Percentiles rank a stretch among this genome's conserved stretches.
phyloP scores from a whole-genome alignment of 2,888 invertebrate species.

The Drosophila peninsularis region DNA sequence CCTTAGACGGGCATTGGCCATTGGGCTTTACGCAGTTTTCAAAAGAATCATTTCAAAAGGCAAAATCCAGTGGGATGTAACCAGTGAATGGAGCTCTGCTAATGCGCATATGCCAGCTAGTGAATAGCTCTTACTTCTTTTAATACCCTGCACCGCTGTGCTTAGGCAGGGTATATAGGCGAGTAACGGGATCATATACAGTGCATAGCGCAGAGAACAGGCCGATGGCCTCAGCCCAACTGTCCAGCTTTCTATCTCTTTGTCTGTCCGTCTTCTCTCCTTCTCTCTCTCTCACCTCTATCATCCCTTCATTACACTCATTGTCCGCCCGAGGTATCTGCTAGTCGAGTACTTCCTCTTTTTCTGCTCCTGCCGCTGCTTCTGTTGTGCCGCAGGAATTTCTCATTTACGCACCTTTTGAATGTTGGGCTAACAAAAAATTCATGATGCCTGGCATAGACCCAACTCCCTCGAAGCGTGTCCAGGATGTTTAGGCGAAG shows the following conservation, averaged over 20 bases:
- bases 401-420: conserved; percentile 61
- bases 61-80: conserved; percentile 14
- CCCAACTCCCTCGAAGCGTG: background rate
- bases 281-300: too few relatives aligned
- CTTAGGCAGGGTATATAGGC: background rate
- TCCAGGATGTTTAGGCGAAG: background rate
- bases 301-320: too few relatives aligned
- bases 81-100: conserved; percentile 32
- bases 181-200: too few relatives aligned
- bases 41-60: conserved; percentile 46
- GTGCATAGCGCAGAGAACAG: background rate
- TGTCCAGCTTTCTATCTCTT: too few relatives aligned
- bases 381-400: conserved; percentile 43
- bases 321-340: background rate
- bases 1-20: conserved; percentile 21
- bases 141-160: background rate
- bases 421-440: conserved; percentile 30
- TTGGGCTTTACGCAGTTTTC: conserved; percentile 30
- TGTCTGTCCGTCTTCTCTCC: too few relatives aligned
- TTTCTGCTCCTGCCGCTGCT: background rate
- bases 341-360: background rate
- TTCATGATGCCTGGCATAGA: conserved; percentile 22
- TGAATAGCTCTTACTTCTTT: conserved; percentile 30
- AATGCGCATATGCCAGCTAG: conserved; percentile 14
- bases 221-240: background rate